A percentile compares a stretch with the other conserved stretches of the same genome.
These are phyloP conservation scores for Colaptes auratus DNA, from an alignment of 2,113 vertebrate species.

Conservation along the genomic window DNA sequence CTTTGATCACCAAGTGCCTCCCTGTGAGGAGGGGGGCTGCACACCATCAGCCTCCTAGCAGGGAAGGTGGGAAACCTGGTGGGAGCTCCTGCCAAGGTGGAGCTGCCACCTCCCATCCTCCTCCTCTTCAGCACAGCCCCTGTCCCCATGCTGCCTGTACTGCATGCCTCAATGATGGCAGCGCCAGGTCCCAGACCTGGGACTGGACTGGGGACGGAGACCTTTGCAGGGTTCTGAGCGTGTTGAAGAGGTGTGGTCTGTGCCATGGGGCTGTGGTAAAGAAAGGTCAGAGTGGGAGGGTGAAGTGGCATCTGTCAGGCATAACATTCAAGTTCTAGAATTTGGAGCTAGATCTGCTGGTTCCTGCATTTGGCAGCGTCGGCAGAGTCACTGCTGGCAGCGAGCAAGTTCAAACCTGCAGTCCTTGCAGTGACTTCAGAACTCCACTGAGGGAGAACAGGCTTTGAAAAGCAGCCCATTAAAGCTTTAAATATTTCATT, in stretches of 20 bases:
- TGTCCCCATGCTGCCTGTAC: rapidly evolving
- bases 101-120: background rate
- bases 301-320: background rate
- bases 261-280: rapidly evolving
- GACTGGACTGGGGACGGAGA: background rate
- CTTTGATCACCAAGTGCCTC: background rate
- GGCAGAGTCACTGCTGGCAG: background rate
- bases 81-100: background rate
- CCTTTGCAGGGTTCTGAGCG: rapidly evolving
- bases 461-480: conserved; percentile 59
- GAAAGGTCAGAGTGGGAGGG: background rate
- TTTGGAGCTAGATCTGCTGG: no score
- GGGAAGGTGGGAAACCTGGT: background rate
- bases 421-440: background rate
- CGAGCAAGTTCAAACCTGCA: background rate
- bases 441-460: conserved; percentile 3
- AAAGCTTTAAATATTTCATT: conserved; percentile 75
- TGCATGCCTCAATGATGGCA: rapidly evolving
- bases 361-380: background rate
- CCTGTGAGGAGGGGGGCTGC: rapidly evolving
- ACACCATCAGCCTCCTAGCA: rapidly evolving
- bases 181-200: rapidly evolving
- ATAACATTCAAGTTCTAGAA: background rate
- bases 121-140: background rate
- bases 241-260: background rate